Conservation (phyloP, 1,140 invertebrate genomes). For the Sminthurinus signatus region DNA sequence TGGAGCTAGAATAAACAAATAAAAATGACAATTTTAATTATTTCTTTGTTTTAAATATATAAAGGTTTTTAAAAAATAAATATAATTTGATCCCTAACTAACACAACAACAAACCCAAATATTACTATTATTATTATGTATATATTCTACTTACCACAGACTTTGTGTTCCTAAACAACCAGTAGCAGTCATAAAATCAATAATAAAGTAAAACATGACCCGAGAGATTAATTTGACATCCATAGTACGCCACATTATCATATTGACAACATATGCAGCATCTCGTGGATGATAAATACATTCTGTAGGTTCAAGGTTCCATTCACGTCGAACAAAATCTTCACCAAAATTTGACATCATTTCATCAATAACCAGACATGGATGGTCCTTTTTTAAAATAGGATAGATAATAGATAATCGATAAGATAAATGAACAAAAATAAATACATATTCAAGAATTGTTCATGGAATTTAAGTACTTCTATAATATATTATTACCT, state of each 20-base stretch:
- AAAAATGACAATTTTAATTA: no score
- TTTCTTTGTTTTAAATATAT: no score
- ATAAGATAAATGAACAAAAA: neutral
- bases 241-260: slow-evolving; percentile 31
- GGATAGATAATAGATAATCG: neutral
- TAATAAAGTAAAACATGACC: slow-evolving; percentile 27
- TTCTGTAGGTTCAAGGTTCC: slow-evolving; percentile 22
- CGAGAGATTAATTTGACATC: slow-evolving; percentile 21
- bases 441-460: neutral
- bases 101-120: no score
- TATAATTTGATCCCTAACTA: no score
- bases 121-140: no score
- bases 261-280: slow-evolving; percentile 33
- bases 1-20: slow-evolving; percentile 7
- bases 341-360: slow-evolving; percentile 29
- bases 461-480: neutral
- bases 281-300: slow-evolving; percentile 34
- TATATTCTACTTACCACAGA: no score
- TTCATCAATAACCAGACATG: slow-evolving; percentile 34
- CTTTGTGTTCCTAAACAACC: no score
- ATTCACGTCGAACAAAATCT: slow-evolving; percentile 22
- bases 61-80: no score
- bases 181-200: slow-evolving; percentile 22
- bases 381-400: slow-evolving; percentile 15
- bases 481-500: no score